Base-by-base conservation (phyloP, 2,797 vertebrate species). In the Galagoides demidoff region DNA sequence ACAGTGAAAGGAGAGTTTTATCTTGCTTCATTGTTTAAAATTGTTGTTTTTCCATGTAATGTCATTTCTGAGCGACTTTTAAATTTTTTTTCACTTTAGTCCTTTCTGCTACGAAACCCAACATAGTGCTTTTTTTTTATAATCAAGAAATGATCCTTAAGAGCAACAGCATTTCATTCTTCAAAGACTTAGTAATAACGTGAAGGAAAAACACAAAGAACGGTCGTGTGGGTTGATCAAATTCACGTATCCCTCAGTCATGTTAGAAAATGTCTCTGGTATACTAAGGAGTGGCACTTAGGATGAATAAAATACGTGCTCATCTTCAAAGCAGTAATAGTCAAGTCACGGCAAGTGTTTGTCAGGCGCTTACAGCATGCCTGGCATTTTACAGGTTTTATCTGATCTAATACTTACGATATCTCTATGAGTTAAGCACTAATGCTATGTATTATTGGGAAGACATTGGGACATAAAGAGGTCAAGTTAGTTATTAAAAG, bases 341-440 rank as follows among this genome's bases (percentile, higher is more conserved):
- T 90, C 19, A 79, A 70, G 57, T 45, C 63, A 89, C 1, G 83
- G n/a, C 17, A 73, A 29, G 3, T 71, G 5, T 77, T 92, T 31
- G 61, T n/a, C 57, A 39, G 71, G 27, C 59, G 45, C 52, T 92
- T 91, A 52, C 20, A 64, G 64, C 5, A 13, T 34, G 7, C 31
- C 49, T 39, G 61, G 25, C 34, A 88, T 78, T 88, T 97, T 86
- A 55, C 7, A 63, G 34, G 20, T 10, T 52, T 89, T 71, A 84
- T 64, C 55, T 81, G 92, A 85, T 73, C 70, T 83, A 82, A 85
- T 85, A 91, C 85, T 89, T 90, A 70, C 14, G 39, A 20, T 49
- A 45, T 61, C 9, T 77, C 59, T 25, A 10, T 78, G 31, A 87
- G 16, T 22, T 92, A 82, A 68, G 6, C n/a, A 78, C 27, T 59